Conservation (phyloP, 2,888 invertebrate genomes). For the Caradrina clavipalpis region DNA sequence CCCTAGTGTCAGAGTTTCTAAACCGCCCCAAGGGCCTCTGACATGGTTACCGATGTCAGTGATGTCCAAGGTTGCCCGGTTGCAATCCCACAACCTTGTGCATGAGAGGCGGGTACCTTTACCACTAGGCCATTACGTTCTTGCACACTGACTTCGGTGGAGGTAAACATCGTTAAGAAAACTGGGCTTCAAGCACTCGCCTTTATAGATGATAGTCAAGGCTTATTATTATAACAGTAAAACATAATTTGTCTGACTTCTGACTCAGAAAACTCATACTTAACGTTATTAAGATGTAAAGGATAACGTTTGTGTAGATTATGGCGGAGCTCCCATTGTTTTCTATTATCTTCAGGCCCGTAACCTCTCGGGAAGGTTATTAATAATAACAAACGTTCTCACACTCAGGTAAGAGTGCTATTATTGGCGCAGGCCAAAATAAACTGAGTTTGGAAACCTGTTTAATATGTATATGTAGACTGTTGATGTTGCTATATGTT, state of each 20-base stretch:
- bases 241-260: slow-evolving; percentile 6
- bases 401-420: slow-evolving; percentile 26
- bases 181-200: too few species aligned
- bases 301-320: slow-evolving; percentile 18
- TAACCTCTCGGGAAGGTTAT: slow-evolving; percentile 28
- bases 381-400: slow-evolving; percentile 41
- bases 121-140: too few species aligned
- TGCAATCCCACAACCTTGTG: too few species aligned
- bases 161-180: too few species aligned
- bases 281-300: slow-evolving; percentile 21
- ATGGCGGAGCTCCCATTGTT: slow-evolving; percentile 33
- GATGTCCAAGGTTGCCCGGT: too few species aligned
- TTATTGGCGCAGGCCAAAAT: slow-evolving; percentile 33
- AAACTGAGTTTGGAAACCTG: slow-evolving; percentile 13
- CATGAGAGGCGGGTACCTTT: too few species aligned
- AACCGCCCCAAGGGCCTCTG: too few species aligned
- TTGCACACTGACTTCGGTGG: too few species aligned
- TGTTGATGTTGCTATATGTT: background rate
- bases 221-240: too few species aligned
- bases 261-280: slow-evolving; percentile 14
- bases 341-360: slow-evolving; percentile 27
- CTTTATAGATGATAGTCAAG: too few species aligned
- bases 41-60: too few species aligned
- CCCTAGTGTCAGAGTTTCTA: too few species aligned
- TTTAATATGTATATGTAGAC: background rate